Evolutionary conservation across 2,797 vertebrate species (phyloP).

Genomic region (Cynopterus sphinx): DNA sequence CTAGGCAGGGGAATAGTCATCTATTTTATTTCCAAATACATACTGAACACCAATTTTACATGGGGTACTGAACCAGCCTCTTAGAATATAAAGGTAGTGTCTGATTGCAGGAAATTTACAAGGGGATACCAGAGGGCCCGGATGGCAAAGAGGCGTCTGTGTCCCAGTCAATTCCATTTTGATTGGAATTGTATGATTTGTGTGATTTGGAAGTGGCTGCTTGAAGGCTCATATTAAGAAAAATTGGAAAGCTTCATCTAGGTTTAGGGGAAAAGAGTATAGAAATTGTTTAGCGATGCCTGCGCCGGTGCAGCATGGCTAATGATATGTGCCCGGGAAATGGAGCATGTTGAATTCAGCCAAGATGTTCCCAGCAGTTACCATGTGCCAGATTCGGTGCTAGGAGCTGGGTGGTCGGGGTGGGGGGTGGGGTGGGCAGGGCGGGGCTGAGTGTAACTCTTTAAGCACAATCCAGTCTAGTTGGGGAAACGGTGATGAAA

Average conservation of each 20-base stretch:
- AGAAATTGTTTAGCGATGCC: background rate
- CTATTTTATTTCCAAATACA: background rate
- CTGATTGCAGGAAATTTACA: background rate
- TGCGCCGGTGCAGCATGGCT: background rate
- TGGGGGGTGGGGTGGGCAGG: too few relatives aligned
- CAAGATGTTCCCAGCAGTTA: background rate
- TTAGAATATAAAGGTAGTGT: background rate
- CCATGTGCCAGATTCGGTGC: background rate
- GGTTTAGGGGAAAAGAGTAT: background rate
- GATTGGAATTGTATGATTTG: background rate
- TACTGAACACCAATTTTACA: background rate
- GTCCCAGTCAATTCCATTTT: background rate
- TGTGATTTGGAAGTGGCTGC: background rate
- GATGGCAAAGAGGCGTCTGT: background rate
- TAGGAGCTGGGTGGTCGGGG: background rate
- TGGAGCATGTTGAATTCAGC: background rate
- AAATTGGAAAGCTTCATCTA: background rate
- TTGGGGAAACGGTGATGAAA: background rate
- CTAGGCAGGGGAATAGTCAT: background rate
- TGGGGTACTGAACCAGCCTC: background rate
- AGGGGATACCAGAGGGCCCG: background rate
- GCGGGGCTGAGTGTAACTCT: too few relatives aligned
- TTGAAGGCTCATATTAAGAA: background rate
- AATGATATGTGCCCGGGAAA: background rate
- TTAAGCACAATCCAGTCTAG: background rate